These are phyloP conservation scores for Paramormyrops kingsleyae DNA, from an alignment of 2,113 vertebrate genomes.

Conservation along the genomic window DNA sequence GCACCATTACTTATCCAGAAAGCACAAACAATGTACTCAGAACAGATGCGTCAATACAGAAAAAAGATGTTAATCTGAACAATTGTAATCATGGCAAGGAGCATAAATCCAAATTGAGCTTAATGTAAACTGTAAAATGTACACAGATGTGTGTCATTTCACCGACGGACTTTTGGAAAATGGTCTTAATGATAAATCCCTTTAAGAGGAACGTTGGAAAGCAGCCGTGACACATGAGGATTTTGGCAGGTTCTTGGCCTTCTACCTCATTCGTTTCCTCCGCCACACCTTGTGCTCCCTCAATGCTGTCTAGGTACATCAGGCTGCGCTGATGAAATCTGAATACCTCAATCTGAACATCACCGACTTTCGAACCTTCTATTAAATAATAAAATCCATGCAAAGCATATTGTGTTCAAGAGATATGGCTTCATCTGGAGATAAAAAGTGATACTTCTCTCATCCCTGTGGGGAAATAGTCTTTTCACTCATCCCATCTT, in stretches of 20 bases:
- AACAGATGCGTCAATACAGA: constrained; percentile 84
- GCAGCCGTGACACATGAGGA: background rate
- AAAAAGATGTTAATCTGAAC: constrained; percentile 77
- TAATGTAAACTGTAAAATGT: constrained; percentile 80
- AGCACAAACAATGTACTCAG: constrained; percentile 75
- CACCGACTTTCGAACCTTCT: background rate
- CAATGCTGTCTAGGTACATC: background rate
- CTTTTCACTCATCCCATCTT: background rate
- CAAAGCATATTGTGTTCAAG: background rate
- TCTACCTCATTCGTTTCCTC: constrained; percentile 65
- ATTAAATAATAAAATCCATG: background rate
- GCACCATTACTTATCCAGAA: constrained; percentile 77
- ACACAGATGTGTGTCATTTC: constrained; percentile 62
- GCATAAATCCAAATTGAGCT: constrained; percentile 81
- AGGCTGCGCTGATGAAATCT: background rate
- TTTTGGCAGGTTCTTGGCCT: background rate
- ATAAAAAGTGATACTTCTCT: background rate
- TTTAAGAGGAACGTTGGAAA: constrained; percentile 26
- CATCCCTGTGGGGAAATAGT: background rate
- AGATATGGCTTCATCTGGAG: background rate
- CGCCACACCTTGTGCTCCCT: background rate
- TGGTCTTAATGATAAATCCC: constrained; percentile 26
- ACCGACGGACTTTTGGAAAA: constrained; percentile 63
- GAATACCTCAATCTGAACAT: background rate
- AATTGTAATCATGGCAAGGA: constrained; percentile 75